Evolutionary conservation across 1,140 invertebrate genomes (phyloP).

Genomic region (Tetraneura akinire): DNA sequence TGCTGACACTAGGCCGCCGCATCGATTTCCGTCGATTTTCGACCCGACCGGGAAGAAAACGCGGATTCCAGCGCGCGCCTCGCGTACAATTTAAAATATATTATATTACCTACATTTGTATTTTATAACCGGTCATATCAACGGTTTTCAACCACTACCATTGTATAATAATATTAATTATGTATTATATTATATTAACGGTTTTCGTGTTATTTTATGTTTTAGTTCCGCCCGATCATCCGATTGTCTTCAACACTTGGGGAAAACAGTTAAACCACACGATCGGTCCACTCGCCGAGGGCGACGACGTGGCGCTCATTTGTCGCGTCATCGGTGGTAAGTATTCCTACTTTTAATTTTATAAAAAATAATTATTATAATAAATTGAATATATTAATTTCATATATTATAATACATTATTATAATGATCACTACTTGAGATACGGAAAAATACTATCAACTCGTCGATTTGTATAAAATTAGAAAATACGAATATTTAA

Average conservation of each 20-base stretch:
- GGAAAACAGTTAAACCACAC: conserved; percentile 71
- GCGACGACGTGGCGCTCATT: conserved; percentile 66
- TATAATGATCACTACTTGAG: no score
- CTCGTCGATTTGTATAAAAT: no score
- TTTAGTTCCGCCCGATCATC: conserved; percentile 81
- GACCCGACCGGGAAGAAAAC: background rate
- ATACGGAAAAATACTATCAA: no score
- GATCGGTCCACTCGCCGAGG: conserved; percentile 78
- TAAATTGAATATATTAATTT: no score
- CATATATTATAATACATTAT: no score
- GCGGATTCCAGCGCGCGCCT: background rate
- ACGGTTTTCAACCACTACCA: no score
- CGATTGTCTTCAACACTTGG: conserved; percentile 78
- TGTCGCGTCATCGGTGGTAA: conserved; percentile 70
- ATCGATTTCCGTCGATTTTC: conserved; percentile 37
- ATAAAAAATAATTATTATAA: no score
- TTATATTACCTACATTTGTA: no score
- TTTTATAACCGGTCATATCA: no score
- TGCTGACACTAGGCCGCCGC: background rate
- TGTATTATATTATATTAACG: conserved; percentile 5
- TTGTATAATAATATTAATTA: no score
- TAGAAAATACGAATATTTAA: no score
- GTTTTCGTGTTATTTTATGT: conserved; percentile 58
- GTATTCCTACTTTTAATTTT: no score
- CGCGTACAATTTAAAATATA: background rate